Conservation (phyloP, 2,888 invertebrate species). For the Agrilus mali region DNA sequence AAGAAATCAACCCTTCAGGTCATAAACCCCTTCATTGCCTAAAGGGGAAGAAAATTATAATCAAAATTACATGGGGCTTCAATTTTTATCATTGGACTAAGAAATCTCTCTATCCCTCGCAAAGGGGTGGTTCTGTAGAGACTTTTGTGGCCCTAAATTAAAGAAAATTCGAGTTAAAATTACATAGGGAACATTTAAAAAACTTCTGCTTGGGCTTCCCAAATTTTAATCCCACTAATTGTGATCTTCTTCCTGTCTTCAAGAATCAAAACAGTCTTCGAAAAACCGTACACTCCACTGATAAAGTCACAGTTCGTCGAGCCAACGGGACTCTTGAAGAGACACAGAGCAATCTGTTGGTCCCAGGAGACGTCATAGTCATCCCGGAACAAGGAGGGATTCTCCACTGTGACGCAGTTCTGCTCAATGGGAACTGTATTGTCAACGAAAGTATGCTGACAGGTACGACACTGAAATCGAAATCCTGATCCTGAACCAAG, state of each 20-base stretch:
- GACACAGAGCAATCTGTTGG: constrained; percentile 60
- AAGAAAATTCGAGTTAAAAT: no score
- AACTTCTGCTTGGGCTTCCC: no score
- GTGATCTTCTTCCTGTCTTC: constrained; percentile 6
- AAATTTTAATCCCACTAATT: not conserved
- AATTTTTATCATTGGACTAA: no score
- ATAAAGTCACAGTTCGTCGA: constrained; percentile 52
- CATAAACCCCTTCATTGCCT: no score
- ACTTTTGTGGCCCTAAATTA: no score
- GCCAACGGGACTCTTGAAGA: constrained; percentile 36
- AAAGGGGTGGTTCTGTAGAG: no score
- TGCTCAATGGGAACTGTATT: constrained; percentile 75
- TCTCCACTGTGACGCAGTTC: constrained; percentile 86
- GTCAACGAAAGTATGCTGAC: constrained; percentile 95
- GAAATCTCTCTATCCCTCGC: no score
- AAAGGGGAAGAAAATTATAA: no score
- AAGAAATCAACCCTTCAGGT: no score
- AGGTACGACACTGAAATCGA: constrained; percentile 45
- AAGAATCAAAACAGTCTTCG: constrained; percentile 82
- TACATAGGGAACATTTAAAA: no score
- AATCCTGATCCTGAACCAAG: no score
- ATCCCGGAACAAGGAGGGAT: constrained; percentile 71
- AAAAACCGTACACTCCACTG: constrained; percentile 67
- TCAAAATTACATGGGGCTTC: no score
- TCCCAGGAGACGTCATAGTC: constrained; percentile 82